Base-by-base conservation (phyloP, 1,140 invertebrate species). In the Ceratina australensis region DNA sequence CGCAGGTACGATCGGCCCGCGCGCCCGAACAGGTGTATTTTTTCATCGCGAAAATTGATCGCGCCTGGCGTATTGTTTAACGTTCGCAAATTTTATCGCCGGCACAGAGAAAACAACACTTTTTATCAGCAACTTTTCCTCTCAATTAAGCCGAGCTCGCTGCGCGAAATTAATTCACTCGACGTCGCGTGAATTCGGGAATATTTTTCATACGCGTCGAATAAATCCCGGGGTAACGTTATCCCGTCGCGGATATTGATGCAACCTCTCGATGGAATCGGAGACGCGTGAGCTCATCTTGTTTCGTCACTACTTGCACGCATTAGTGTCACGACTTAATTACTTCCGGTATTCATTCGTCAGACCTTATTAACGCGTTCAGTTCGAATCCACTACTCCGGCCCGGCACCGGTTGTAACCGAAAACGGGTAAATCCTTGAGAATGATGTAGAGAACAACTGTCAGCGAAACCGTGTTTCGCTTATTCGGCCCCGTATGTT, bases 241-340 rank as follows among this genome's bases (percentile, higher is more conserved):
- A 57, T 20, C n/a, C 26, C 10, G 15, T 26, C 28, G 18, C 22
- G 12, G 33, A 57, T 59, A 63, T 80, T 71, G 65, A 76, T 42
- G 65, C 28, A 59, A 63, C 65, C 22, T 69, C 73, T 69, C 50
- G 72, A 69, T 64, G 72, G 49, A 75, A 79, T 79, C 57, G 64
- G 78, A 67, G 64, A 61, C 59, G 73, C 66, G 42, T 80, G 78
- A 80, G 65, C 72, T 80, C 78, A 80, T 76, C 77, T 52, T 61
- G 73, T 76, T 69, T 69, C 78, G 60, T 80, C 56, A 18, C 73
- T 49, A 33, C 78, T 76, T n/a, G 26, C 65, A 54, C 67, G 16
- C 47, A 65, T 16, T 80, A 69, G 69, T 52, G 78, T 80, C 59
- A 77, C 78, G 56, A n/a, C 42, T 57, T 65, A 80, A 80, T 76